Evolutionary conservation across 2,113 vertebrate genomes (phyloP).

Genomic region (Antechinus stuartii): DNA sequence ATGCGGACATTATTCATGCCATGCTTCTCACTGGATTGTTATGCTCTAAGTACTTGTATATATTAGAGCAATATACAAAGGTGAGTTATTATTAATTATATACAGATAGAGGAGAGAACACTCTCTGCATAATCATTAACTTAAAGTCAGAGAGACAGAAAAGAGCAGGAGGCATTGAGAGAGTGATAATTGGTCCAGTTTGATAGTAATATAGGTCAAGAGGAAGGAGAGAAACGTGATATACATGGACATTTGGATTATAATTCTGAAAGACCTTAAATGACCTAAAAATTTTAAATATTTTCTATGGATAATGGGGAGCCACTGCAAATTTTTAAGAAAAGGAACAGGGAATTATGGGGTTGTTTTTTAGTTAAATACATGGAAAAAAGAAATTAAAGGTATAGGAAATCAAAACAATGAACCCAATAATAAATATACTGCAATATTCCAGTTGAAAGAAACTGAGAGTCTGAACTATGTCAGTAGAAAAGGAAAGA

Average conservation of each 20-base stretch:
- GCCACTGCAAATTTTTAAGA: not conserved
- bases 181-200: not conserved
- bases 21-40: not conserved
- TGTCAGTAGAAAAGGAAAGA: not conserved
- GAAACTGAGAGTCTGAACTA: not conserved
- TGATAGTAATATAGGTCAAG: not conserved
- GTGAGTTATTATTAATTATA: not conserved
- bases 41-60: not conserved
- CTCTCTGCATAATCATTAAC: not conserved
- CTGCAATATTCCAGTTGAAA: not conserved
- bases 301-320: not conserved
- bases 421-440: too few species aligned
- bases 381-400: too few species aligned
- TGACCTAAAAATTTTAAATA: not conserved
- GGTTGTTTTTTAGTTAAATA: not conserved
- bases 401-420: too few species aligned
- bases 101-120: not conserved
- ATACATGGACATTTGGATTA: not conserved
- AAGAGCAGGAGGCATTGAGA: not conserved
- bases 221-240: not conserved
- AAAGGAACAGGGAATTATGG: not conserved
- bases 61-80: not conserved
- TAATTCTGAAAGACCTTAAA: not conserved
- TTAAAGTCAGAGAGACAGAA: not conserved
- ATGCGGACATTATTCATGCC: not conserved